These are phyloP conservation scores for Gallinago media DNA, from an alignment of 2,113 vertebrate genomes.

Conservation along the genomic window DNA sequence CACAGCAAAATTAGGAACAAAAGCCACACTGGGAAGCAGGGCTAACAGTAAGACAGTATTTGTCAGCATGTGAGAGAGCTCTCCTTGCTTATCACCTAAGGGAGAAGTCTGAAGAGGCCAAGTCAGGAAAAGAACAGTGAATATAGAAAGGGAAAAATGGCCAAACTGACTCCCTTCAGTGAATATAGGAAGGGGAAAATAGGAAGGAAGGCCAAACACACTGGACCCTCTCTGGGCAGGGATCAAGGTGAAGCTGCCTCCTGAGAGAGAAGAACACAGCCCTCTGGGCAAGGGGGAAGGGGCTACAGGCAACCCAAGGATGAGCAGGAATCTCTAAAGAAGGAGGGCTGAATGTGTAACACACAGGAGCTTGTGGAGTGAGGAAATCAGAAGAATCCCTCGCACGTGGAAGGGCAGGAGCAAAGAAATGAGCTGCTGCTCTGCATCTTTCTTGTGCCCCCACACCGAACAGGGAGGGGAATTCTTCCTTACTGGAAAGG, in stretches of 20 bases:
- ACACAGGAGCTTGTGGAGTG: neutral
- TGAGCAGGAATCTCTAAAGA: neutral
- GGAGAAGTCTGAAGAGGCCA: neutral
- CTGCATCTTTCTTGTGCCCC: neutral
- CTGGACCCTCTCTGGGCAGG: neutral
- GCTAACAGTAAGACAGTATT: neutral
- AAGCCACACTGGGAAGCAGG: neutral
- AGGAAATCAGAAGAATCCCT: neutral
- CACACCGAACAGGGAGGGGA: neutral
- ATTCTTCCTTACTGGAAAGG: neutral
- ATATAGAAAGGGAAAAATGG: neutral
- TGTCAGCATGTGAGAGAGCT: neutral
- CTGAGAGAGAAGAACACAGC: neutral
- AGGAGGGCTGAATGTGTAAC: neutral
- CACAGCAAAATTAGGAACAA: neutral
- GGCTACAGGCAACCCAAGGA: accelerated
- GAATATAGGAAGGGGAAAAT: neutral
- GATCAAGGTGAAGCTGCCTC: neutral
- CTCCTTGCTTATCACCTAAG: neutral
- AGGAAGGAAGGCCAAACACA: neutral
- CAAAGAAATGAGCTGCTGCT: neutral
- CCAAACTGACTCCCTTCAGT: neutral
- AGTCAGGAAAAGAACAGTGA: neutral
- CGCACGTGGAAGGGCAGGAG: neutral
- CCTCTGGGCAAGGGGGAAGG: neutral